Evolutionary conservation across 2,113 vertebrate species (phyloP), one percentile per base, ranked within the genome.

Genomic region (Ptilorrhoa leucosticta): DNA sequence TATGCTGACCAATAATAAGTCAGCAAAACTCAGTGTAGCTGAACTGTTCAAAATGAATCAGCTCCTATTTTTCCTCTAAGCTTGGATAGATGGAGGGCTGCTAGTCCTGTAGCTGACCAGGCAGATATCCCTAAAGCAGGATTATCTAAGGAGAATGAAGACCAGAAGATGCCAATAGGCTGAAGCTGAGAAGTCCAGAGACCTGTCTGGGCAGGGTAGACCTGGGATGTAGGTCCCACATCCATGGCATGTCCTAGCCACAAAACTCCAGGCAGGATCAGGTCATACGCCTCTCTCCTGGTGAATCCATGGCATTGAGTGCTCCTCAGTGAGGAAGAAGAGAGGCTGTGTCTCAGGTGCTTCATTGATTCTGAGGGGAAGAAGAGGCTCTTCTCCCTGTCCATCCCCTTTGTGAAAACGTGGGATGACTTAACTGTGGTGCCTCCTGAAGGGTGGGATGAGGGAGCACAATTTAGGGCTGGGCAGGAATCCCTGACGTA

Each of bases 1-100:
- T 80, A 66, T 73, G 76, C 86, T 94, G 92, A 95, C 83, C 86
- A 92, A 61, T 92, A 80, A 57, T 73, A 93, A 80, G 79, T 90
- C 92, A 92, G 90, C 85, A 88, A 69, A 94, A 86, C 28, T 66
- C 53, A 76, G 19, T 66, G 42, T 63, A 82, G 63, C 79, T 90
- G 88, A 83, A 77, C 12, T 37, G 33, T 54, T 93, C 23, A 26
- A 15, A 66, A 53, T 53, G 50, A 83, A 66, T 54, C 50, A 14
- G 68, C 23, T 94, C 22, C 21, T 77, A 0, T 54, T 91, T 83
- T 85, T 28, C 30, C 28, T 60, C 54, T 91, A 16, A 21, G 51
- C 35, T 83, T 40, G 82, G 61, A 7, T 15, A 45, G 61, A 45
- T 72, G 27, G 40, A 63, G n/a, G 63, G 45, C 44, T 2, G 1